Base-by-base conservation (phyloP, 1,140 invertebrate genomes). In the Anoplolepis gracilipes region DNA sequence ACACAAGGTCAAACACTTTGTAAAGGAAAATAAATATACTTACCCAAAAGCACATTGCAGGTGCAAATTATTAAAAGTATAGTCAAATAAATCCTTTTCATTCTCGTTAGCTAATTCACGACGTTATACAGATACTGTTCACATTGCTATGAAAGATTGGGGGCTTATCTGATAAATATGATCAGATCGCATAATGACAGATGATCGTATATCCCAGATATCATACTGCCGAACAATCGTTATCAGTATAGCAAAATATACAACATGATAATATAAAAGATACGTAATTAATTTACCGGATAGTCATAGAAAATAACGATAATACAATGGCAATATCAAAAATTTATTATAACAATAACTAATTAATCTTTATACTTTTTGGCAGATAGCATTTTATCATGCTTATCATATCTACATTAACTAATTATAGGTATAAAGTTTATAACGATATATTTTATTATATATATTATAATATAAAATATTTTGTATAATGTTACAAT, bases 131-230 rank as follows among this genome's bases (percentile, higher is more conserved):
- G 3, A 59, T 19, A 53, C 25, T 57, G 30, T 36, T 72, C 53
- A 57, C 8, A 7, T 30, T 73, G 36, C 36, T 25, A 22, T 6
- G 28, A 46, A 16, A 49, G 4, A 73, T 70, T 72, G 4, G 53
- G 19, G 1, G 13, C 73, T 87, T 87, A 89, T 89, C 88, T 89
- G 87, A 88, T 88, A 81, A 79, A 76, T 10, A 5, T 59, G 33
- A 25, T 49, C 25, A 1, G 7, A 55, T 84, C 25, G 33, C 25
- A 61, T 16, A 67, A 6, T 69, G 10, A 77, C n/a, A n/a, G n/a
- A n/a, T n/a, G n/a, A n/a, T 4, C 28, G 19, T n/a, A 67, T 4
- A 49, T 85, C 28, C 39, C 36, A 55, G 28, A 36, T 79, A 69
- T 36, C 33, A 22, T 0, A 67, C 1, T n/a, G 46, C 16, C 19